A percentile compares a stretch with the other conserved stretches of the same genome.
phyloP scores from a whole-genome alignment of 2,797 vertebrate genomes.

The Apogon hyalosoma region DNA sequence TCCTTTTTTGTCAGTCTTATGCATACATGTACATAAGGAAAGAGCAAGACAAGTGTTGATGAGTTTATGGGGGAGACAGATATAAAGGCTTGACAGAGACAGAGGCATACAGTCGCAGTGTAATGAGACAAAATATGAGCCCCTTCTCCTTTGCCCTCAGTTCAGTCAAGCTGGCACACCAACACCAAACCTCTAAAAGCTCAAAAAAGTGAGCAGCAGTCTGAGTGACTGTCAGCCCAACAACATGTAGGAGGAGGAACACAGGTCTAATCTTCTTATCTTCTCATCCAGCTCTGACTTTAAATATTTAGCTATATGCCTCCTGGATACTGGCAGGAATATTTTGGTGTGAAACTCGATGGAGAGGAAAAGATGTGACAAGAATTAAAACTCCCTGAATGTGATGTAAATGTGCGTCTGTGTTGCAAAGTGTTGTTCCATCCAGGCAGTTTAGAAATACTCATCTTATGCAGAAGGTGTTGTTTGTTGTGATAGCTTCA shows the following conservation, averaged over 20 bases:
- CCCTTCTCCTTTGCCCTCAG: slow-evolving; percentile 7
- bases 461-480: slow-evolving; percentile 20
- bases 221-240: slow-evolving; percentile 36
- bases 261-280: slow-evolving; percentile 57
- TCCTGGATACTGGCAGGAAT: slow-evolving; percentile 28
- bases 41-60: slow-evolving; percentile 33
- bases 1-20: slow-evolving; percentile 46
- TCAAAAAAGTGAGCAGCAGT: slow-evolving; percentile 41
- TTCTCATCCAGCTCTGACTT: slow-evolving; percentile 47
- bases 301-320: slow-evolving; percentile 31
- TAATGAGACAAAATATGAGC: slow-evolving; percentile 34
- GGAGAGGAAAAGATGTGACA: slow-evolving; percentile 7
- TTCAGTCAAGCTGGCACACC: slow-evolving; percentile 15
- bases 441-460: slow-evolving; percentile 19
- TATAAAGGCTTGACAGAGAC: slow-evolving; percentile 33
- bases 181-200: slow-evolving; percentile 36
- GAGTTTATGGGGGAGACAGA: slow-evolving; percentile 38
- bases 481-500: slow-evolving; percentile 7
- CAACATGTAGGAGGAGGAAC: slow-evolving; percentile 53
- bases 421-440: slow-evolving; percentile 25
- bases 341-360: slow-evolving; percentile 26
- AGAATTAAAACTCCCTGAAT: slow-evolving; percentile 29
- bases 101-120: background rate
- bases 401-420: slow-evolving; percentile 15
- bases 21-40: slow-evolving; percentile 30